Conservation (phyloP, 2,113 vertebrate genomes). For the Panthera uncia region DNA sequence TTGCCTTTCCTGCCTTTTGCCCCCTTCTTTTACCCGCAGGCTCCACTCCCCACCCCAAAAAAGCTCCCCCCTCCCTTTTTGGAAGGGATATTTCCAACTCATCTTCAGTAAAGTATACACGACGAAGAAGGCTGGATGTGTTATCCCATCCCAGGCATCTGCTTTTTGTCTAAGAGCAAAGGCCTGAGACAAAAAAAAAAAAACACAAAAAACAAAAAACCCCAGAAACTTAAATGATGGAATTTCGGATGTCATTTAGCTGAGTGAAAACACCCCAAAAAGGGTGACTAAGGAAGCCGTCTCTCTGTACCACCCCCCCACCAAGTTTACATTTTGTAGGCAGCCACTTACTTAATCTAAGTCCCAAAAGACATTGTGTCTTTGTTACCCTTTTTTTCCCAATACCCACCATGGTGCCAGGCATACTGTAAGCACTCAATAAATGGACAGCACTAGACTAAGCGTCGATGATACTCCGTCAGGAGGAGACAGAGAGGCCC, state of each 20-base stretch:
- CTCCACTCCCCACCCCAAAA: neutral
- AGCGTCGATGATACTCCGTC: no score
- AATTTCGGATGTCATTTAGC: neutral
- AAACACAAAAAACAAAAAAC: neutral
- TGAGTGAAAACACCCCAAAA: neutral
- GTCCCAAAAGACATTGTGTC: neutral
- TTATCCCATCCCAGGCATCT: neutral
- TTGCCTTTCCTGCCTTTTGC: neutral
- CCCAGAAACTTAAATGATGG: neutral
- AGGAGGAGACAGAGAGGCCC: neutral
- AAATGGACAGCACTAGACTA: accelerated
- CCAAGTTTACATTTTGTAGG: neutral
- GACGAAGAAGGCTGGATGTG: neutral
- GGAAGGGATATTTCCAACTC: neutral
- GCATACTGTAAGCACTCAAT: neutral
- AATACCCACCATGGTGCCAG: neutral
- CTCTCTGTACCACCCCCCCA: neutral
- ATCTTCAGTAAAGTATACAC: neutral
- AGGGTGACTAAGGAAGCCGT: neutral
- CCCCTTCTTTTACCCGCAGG: neutral
- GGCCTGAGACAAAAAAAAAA: neutral
- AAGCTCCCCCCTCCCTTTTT: neutral
- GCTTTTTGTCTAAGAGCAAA: neutral
- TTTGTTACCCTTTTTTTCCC: neutral
- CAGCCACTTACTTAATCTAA: neutral